Percentiles rank a stretch among this genome's conserved stretches.
Conservation (phyloP, 2,113 vertebrate genomes). For the Rhipidura dahli region DNA sequence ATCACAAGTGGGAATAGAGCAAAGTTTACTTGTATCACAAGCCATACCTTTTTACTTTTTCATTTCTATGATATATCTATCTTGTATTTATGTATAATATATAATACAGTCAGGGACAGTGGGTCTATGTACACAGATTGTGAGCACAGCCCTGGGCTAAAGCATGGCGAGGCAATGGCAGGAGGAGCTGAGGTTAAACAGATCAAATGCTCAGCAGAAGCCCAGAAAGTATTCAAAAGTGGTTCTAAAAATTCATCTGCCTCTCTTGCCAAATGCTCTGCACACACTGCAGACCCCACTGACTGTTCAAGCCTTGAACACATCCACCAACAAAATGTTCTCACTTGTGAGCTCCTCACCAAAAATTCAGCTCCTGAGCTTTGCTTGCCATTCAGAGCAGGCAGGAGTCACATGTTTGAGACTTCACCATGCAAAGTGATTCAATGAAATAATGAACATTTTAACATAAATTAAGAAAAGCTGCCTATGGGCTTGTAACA, state of each 20-base stretch:
- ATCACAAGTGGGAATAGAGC: background rate
- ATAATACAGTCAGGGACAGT: too few relatives aligned
- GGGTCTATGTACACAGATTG: background rate
- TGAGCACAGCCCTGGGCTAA: background rate
- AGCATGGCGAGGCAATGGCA: background rate
- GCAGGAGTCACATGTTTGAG: background rate
- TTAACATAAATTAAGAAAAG: background rate
- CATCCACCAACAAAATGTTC: background rate
- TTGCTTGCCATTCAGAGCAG: background rate
- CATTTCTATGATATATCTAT: background rate
- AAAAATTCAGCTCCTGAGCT: background rate
- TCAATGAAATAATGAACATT: background rate
- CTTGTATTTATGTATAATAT: background rate
- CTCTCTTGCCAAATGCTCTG: background rate
- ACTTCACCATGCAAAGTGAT: background rate
- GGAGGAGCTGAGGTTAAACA: background rate
- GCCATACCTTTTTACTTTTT: background rate
- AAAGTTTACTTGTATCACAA: background rate
- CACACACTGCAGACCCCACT: background rate
- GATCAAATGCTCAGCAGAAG: background rate
- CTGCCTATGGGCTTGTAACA: background rate
- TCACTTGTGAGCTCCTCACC: background rate
- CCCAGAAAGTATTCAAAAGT: background rate
- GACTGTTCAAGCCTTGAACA: background rate
- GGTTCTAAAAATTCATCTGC: background rate